Evolutionary conservation across 2,888 invertebrate genomes (phyloP), one percentile per base, ranked within the genome.

Genomic region (Sarcophaga subvicina): DNA sequence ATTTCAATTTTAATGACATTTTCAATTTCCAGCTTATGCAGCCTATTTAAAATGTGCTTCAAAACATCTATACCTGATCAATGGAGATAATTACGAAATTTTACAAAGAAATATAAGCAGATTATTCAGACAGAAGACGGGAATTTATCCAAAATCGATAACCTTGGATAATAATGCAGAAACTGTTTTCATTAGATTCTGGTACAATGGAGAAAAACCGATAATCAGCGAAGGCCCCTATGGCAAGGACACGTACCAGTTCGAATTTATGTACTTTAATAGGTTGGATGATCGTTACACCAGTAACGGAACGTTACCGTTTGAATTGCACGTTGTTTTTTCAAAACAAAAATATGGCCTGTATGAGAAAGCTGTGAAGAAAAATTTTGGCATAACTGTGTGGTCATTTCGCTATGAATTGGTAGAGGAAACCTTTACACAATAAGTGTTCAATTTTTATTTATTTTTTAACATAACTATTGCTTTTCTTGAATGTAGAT

Each of bases 231-330:
- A 49, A 1, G 73, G 73, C 17, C 73, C 80, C 6, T 49, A 73
- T 14, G 47, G 20, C 1, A 37, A 67, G n/a, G 69, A 67, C 2
- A 6, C 0, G 2, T 80, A 75, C 49, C 60, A 47, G 12, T 69
- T 80, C 0, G 80, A 80, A n/a, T 67, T 49, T 20, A 69, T 80
- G 49, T 69, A 80, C 17, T 63, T 75, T 12, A 60, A 80, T 80
- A 69, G 80, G 73, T 25, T 80, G 5, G 62, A 75, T 10, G 49
- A 67, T 67, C 67, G 17, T 67, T 6, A 27, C 2, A 25, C 22
- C 4, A 2, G 8, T 14, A 47, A 10, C 2, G 49, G 59, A 37
- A 45, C 14, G n/a, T 22, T 80, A 14, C 73, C 80, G 0, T 11
- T 69, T 17, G 80, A 80, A 62, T 17, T 80, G 3, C 80, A 80